These are phyloP conservation scores for Nannobrachium achirus DNA, from an alignment of 2,113 vertebrate genomes.

Conservation along the genomic window DNA sequence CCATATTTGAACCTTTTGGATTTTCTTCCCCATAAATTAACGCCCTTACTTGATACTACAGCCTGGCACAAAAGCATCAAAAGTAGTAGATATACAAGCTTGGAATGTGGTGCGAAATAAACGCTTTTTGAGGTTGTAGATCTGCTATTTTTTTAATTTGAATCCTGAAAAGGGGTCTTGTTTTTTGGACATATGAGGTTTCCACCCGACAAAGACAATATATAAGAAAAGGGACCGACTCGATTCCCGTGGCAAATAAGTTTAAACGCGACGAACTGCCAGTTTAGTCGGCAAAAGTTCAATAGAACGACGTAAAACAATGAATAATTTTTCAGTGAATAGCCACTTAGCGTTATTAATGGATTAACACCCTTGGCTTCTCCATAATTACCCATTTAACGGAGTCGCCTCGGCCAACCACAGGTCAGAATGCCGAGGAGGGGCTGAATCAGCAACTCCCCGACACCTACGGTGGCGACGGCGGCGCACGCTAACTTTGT, in stretches of 20 bases:
- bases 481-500: neutral
- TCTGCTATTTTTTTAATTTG: too few relatives aligned
- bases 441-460: slow-evolving; percentile 35
- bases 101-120: too few relatives aligned
- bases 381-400: slow-evolving; percentile 34
- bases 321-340: slow-evolving; percentile 16
- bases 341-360: slow-evolving; percentile 30
- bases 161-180: too few relatives aligned
- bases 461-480: neutral
- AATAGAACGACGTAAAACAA: slow-evolving; percentile 34
- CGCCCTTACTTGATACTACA: too few relatives aligned
- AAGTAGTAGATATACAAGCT: too few relatives aligned
- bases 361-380: neutral
- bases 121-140: too few relatives aligned
- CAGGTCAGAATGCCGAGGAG: slow-evolving; percentile 23
- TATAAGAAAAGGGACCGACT: too few relatives aligned
- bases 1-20: too few relatives aligned
- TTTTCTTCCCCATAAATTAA: too few relatives aligned
- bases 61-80: too few relatives aligned
- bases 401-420: slow-evolving; percentile 32
- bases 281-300: slow-evolving; percentile 10
- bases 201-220: too few relatives aligned
- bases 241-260: neutral
- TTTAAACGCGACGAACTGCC: neutral
- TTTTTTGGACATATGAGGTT: too few relatives aligned